Evolutionary conservation across 2,888 invertebrate species (phyloP), one percentile per base, ranked within the genome.

Genomic region (Lithophane semibrunnea): DNA sequence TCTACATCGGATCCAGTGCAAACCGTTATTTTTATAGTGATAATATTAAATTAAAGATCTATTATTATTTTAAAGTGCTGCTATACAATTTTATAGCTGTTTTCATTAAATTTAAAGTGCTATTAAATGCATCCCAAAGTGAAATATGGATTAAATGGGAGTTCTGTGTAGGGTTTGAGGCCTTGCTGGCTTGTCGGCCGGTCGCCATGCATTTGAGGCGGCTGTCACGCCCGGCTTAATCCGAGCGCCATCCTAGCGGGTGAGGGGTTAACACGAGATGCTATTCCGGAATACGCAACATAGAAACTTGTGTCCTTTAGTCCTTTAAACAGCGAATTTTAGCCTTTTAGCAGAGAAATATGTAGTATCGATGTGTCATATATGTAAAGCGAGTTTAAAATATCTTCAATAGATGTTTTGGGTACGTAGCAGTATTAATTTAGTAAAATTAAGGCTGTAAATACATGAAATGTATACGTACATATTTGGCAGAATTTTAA

Each of bases 221-320:
- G 44, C 54, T 68, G 42, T 64, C 60, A 71, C 37, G 70, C 47
- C 52, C 67, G 54, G 54, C 44, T 67, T 82, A 82, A 82, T 67
- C 68, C 68, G 24, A 47, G 16, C 21, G 13, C 24, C 47, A n/a
- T n/a, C 65, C 73, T 44, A 65, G 52, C 47, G 24, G 37, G 68
- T 29, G 42, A 44, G 47, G 64, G 77, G 72, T 80, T 77, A 70
- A 61, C 65, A 42, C 37, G 42, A 70, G 37, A 56, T 77, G 71
- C 72, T 65, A 16, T 37, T 63, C 56, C 47, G 65, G 69, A 80
- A 75, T 75, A 80, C 66, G 37, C 77, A 68, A 80, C 80, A n/a
- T 24, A 37, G 10, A 58, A 71, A 71, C 29, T 71, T 29, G 29
- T 29, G 70, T 64, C 12, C 16, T 69, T 49, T 49, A 49, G 56